These are phyloP conservation scores for Erithacus rubecula DNA, from an alignment of 2,797 vertebrate genomes.

Conservation along the genomic window DNA sequence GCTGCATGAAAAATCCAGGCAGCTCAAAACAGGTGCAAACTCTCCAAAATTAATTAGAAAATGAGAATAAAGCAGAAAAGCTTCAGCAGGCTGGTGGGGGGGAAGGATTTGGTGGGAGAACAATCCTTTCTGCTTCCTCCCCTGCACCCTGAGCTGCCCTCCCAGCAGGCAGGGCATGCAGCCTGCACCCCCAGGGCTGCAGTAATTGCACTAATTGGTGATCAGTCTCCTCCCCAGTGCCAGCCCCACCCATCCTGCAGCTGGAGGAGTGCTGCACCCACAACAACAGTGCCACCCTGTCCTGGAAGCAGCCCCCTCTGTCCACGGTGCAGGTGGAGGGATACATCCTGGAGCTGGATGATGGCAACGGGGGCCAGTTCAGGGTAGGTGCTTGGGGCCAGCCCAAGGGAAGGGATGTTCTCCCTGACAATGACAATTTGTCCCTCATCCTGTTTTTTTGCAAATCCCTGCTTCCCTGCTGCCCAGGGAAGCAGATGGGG, in stretches of 20 bases:
- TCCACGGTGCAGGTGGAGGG: slow-evolving; percentile 95
- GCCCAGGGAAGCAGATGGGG: neutral
- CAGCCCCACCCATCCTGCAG: slow-evolving; percentile 94
- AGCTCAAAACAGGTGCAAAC: fast-evolving
- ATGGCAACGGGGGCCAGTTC: slow-evolving; percentile 93
- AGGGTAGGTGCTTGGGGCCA: slow-evolving; percentile 76
- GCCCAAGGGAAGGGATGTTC: neutral
- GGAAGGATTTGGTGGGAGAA: neutral
- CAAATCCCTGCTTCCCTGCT: neutral
- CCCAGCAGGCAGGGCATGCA: neutral
- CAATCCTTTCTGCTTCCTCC: neutral
- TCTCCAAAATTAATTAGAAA: neutral
- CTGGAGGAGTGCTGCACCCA: slow-evolving; percentile 97
- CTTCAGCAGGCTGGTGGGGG: fast-evolving
- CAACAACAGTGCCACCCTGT: slow-evolving; percentile 96
- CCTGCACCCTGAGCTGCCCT: neutral
- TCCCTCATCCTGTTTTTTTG: neutral
- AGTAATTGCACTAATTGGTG: slow-evolving; percentile 43
- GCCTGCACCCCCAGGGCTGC: neutral
- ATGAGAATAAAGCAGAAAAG: neutral
- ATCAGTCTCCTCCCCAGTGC: slow-evolving; percentile 86
- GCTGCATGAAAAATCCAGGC: neutral
- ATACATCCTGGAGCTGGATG: slow-evolving; percentile 97
- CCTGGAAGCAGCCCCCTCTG: slow-evolving; percentile 97
- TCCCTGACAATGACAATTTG: fast-evolving